Evolutionary conservation across 2,797 vertebrate species (phyloP).

Genomic region (Lemur catta): DNA sequence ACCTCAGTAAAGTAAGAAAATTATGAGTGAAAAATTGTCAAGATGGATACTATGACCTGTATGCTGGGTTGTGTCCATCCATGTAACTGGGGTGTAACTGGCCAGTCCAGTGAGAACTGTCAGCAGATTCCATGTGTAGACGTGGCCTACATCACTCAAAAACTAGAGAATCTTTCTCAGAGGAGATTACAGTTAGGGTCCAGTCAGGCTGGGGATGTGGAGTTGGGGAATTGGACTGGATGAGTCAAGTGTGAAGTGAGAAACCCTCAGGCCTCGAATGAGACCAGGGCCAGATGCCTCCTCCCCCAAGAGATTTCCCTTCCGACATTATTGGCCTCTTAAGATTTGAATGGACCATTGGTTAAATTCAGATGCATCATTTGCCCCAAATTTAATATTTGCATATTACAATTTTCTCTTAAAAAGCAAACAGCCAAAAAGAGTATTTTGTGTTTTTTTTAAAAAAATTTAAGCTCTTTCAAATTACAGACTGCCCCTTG

Average conservation of each 20-base stretch:
- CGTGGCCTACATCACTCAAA: rapidly evolving
- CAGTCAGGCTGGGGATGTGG: no score
- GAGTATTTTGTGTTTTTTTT: background rate
- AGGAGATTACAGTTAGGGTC: no score
- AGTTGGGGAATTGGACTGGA: background rate
- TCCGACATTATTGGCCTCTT: background rate
- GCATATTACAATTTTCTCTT: background rate
- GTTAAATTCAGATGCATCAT: background rate
- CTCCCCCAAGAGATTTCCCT: background rate
- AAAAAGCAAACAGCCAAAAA: background rate
- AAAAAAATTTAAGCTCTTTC: background rate
- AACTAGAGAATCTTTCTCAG: background rate
- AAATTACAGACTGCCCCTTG: background rate
- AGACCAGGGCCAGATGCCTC: background rate
- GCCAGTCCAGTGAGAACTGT: background rate
- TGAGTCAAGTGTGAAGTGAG: background rate
- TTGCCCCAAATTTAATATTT: background rate
- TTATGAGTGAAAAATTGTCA: background rate
- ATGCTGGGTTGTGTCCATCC: background rate
- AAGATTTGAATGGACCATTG: background rate
- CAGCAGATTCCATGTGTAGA: background rate
- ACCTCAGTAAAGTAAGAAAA: conserved; percentile 95
- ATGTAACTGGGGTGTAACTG: rapidly evolving
- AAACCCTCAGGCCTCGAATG: background rate
- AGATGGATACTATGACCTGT: rapidly evolving